Conservation (phyloP, 2,888 invertebrate species). For the Pyrocoelia pectoralis region DNA sequence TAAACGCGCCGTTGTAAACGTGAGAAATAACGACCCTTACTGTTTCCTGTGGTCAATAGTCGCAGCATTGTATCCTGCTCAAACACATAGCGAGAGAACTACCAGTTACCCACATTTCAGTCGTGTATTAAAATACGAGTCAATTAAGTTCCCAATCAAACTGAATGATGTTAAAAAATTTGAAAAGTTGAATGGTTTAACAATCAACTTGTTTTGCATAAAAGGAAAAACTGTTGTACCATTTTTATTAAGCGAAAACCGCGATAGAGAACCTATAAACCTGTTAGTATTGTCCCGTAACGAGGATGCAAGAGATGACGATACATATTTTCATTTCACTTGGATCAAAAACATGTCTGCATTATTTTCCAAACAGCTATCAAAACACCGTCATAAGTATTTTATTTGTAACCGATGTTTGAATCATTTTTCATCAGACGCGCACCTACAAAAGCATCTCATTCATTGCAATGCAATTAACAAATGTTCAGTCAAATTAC, state of each 20-base stretch:
- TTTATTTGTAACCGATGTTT: constrained; percentile 24
- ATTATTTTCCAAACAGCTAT: constrained; percentile 20
- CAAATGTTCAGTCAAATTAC: constrained; percentile 1
- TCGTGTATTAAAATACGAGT: constrained; percentile 25
- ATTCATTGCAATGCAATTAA: constrained; percentile 15
- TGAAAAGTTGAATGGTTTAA: constrained; percentile 36
- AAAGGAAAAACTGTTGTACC: constrained; percentile 21
- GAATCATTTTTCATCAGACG: constrained; percentile 19
- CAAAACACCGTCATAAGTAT: constrained; percentile 10
- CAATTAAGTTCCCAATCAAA: constrained; percentile 27
- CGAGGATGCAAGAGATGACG: background rate
- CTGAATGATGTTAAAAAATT: constrained; percentile 34
- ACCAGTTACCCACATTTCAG: constrained; percentile 29
- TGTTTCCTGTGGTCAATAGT: constrained; percentile 39
- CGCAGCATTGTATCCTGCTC: constrained; percentile 31
- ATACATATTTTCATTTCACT: constrained; percentile 16
- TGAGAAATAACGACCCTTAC: constrained; percentile 37
- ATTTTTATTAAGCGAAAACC: background rate
- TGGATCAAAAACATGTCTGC: constrained; percentile 32
- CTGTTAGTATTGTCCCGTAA: background rate
- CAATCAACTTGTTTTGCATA: constrained; percentile 40
- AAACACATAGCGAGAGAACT: constrained; percentile 9
- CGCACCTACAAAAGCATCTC: constrained; percentile 16
- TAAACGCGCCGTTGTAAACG: constrained; percentile 25
- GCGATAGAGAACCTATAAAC: background rate